Percentiles rank a stretch among this genome's conserved stretches.
Conservation (phyloP, 1,140 invertebrate genomes). For the Zaprionus ornatus region DNA sequence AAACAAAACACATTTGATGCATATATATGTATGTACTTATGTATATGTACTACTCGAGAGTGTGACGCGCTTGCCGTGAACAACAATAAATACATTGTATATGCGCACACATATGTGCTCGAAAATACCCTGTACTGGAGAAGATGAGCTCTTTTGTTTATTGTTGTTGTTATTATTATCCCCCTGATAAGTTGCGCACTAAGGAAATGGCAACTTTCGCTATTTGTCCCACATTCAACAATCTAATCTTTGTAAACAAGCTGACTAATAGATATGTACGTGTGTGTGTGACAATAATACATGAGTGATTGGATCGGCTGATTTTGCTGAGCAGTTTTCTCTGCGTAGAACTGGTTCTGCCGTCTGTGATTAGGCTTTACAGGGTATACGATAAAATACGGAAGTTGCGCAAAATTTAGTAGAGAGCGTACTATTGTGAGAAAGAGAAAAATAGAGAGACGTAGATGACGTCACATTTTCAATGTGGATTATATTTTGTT, state of each 20-base stretch:
- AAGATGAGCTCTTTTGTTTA: neutral
- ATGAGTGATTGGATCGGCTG: neutral
- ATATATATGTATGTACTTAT: neutral
- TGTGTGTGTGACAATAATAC: neutral
- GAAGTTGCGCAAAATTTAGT: neutral
- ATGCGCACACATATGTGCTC: neutral
- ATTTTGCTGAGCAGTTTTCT: neutral
- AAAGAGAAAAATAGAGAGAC: neutral
- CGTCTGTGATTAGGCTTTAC: neutral
- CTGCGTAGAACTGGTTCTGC: neutral
- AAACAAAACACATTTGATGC: constrained; percentile 27
- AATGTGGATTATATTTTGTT: neutral
- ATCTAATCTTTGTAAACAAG: constrained; percentile 27
- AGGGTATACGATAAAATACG: constrained; percentile 3
- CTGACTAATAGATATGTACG: constrained; percentile 12
- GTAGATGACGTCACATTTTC: neutral
- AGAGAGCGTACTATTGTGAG: neutral
- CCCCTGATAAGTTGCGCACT: constrained; percentile 8
- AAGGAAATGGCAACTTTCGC: constrained; percentile 30
- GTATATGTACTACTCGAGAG: neutral
- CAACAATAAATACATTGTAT: neutral
- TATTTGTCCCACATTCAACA: constrained; percentile 28
- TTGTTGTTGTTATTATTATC: constrained; percentile 4
- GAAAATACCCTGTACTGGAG: constrained; percentile 10
- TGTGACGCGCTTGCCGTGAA: neutral